phyloP scores from a whole-genome alignment of 2,888 invertebrate genomes.

The Alsophila aescularia region DNA sequence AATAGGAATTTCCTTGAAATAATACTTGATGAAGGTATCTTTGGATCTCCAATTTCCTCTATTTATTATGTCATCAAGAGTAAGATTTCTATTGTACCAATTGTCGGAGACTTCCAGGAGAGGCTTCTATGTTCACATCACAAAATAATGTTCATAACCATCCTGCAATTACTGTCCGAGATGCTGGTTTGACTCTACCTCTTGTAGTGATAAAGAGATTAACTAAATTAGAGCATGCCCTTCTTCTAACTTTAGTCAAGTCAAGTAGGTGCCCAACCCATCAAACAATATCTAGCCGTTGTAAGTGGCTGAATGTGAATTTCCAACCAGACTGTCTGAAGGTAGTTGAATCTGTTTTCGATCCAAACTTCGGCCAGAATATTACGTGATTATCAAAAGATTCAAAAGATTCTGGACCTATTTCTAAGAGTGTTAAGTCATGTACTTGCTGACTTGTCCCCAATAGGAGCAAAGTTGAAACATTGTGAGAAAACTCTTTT shows the following conservation, averaged over 20 bases:
- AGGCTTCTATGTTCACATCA: conserved; percentile 1
- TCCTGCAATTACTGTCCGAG: conserved; percentile 33
- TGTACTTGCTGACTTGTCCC: conserved; percentile 36
- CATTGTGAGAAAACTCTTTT: conserved; percentile 24
- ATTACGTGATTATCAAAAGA: conserved; percentile 5
- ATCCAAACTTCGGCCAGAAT: conserved; percentile 37
- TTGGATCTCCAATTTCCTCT: conserved; percentile 33
- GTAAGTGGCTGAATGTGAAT: conserved; percentile 1
- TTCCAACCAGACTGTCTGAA: conserved; percentile 37
- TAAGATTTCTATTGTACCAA: conserved; percentile 16
- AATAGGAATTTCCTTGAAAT: neutral
- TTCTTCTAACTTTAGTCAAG: conserved; percentile 5
- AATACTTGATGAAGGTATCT: neutral
- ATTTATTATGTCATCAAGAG: conserved; percentile 31
- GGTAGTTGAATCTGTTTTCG: conserved; percentile 32
- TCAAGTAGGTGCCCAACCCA: conserved; percentile 23
- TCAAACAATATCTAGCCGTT: conserved; percentile 18
- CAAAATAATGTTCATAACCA: conserved; percentile 24
- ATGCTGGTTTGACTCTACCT: conserved; percentile 30
- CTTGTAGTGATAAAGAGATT: conserved; percentile 34
- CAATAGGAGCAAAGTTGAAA: conserved; percentile 31
- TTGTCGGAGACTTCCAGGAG: conserved; percentile 19
- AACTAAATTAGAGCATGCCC: conserved; percentile 7
- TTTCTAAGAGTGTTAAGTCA: conserved; percentile 35
- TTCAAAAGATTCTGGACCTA: conserved; percentile 1